Evolutionary conservation across 2,797 vertebrate species (phyloP).

Genomic region (Bovichtus diacanthus): DNA sequence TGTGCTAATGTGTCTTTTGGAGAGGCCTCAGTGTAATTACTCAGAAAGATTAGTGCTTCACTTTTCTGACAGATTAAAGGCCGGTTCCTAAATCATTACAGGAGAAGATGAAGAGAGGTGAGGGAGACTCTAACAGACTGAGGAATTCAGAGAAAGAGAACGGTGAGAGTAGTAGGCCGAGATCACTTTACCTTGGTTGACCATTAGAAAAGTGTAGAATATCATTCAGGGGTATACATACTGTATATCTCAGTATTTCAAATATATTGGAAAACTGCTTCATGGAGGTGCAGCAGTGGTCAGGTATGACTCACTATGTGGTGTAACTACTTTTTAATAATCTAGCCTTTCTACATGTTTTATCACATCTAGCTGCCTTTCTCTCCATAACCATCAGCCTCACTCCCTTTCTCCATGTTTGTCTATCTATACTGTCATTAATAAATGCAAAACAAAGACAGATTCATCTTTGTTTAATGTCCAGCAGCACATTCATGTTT

Average conservation of each 20-base stretch:
- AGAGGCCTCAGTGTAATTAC: conserved; percentile 39
- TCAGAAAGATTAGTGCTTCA: conserved; percentile 48
- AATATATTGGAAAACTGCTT: background rate
- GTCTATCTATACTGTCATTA: background rate
- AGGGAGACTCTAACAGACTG: background rate
- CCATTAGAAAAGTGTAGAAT: background rate
- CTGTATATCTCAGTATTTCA: background rate
- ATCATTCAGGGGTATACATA: background rate
- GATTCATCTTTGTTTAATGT: background rate
- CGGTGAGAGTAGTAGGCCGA: background rate
- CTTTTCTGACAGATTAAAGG: conserved; percentile 52
- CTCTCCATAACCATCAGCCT: background rate
- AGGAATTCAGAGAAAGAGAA: background rate
- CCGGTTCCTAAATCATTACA: conserved; percentile 41
- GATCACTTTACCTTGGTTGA: conserved; percentile 7
- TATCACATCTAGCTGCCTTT: background rate
- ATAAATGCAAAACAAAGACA: background rate
- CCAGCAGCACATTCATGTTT: background rate
- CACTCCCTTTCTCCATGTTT: background rate
- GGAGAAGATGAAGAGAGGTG: conserved; percentile 12
- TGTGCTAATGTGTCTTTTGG: conserved; percentile 17
- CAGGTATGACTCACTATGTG: background rate
- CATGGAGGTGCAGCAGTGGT: background rate
- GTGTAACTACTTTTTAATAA: too few relatives aligned
- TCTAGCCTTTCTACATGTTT: too few relatives aligned